A percentile compares a stretch with the other conserved stretches of the same genome.
These are phyloP conservation scores for Amiota mariae DNA, from an alignment of 2,888 invertebrate genomes.

Conservation along the genomic window DNA sequence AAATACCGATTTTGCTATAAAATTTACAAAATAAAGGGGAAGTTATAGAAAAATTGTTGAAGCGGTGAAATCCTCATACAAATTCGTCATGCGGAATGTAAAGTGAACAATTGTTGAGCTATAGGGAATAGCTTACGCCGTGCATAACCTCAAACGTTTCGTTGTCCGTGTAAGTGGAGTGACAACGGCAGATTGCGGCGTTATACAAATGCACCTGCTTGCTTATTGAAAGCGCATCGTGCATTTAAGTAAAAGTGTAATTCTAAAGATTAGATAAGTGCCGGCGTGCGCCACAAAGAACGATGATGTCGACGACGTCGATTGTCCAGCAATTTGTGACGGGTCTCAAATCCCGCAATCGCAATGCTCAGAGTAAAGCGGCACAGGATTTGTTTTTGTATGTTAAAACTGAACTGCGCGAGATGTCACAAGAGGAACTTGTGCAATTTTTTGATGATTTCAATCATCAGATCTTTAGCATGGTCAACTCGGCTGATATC, in stretches of 20 bases:
- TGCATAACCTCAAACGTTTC: conserved; percentile 6
- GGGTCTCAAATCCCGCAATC: conserved; percentile 90
- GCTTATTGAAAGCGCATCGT: neutral
- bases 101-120: neutral
- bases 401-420: conserved; percentile 91
- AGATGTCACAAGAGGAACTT: conserved; percentile 92
- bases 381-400: conserved; percentile 92
- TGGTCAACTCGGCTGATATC: conserved; percentile 94
- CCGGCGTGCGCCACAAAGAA: too few relatives aligned
- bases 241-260: too few relatives aligned
- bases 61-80: neutral
- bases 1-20: too few relatives aligned
- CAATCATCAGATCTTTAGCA: conserved; percentile 95
- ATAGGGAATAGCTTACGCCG: conserved; percentile 7
- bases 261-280: too few relatives aligned
- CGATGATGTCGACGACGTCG: conserved; percentile 70
- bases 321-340: conserved; percentile 87
- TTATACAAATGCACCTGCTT: conserved; percentile 2
- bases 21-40: too few relatives aligned
- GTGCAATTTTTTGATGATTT: conserved; percentile 94
- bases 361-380: conserved; percentile 87
- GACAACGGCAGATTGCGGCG: neutral
- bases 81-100: neutral
- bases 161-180: neutral
- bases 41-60: neutral